Conservation (phyloP, 2,797 vertebrate genomes). For the Chaetodon trifasciatus region DNA sequence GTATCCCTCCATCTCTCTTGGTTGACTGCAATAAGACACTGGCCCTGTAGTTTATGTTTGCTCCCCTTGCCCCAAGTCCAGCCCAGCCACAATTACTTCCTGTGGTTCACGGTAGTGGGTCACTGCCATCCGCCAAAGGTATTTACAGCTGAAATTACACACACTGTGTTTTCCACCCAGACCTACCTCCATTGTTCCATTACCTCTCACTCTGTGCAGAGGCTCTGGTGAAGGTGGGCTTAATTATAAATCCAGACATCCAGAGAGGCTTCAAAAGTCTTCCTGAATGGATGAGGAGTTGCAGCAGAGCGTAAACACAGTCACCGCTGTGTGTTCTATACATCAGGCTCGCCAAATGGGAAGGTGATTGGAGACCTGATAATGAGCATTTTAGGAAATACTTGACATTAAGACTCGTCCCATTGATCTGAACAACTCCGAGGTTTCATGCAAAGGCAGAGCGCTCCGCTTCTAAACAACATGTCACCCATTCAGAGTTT, state of each 20-base stretch:
- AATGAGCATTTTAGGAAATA: background rate
- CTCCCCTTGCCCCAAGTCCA: constrained; percentile 68
- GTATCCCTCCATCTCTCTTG: constrained; percentile 67
- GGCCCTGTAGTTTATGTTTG: constrained; percentile 75
- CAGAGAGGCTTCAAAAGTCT: constrained; percentile 33
- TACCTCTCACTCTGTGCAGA: constrained; percentile 44
- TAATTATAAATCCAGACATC: constrained; percentile 67
- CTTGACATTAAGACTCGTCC: constrained; percentile 14
- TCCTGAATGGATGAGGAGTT: constrained; percentile 4
- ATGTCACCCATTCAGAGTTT: constrained; percentile 43
- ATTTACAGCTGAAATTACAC: constrained; percentile 83
- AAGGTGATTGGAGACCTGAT: constrained; percentile 1
- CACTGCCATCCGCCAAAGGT: constrained; percentile 75
- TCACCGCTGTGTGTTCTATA: constrained; percentile 22
- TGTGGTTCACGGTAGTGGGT: constrained; percentile 77
- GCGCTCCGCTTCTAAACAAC: constrained; percentile 6
- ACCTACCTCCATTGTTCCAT: constrained; percentile 45
- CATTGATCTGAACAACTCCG: constrained; percentile 12
- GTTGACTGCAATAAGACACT: constrained; percentile 83
- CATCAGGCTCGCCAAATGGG: background rate
- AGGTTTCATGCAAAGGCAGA: constrained; percentile 22
- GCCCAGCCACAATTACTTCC: constrained; percentile 76
- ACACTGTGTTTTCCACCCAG: constrained; percentile 60
- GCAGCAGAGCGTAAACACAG: constrained; percentile 35
- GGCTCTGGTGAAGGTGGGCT: constrained; percentile 53